Conservation (phyloP, 2,888 invertebrate genomes). For the Synergus laeviventris region DNA sequence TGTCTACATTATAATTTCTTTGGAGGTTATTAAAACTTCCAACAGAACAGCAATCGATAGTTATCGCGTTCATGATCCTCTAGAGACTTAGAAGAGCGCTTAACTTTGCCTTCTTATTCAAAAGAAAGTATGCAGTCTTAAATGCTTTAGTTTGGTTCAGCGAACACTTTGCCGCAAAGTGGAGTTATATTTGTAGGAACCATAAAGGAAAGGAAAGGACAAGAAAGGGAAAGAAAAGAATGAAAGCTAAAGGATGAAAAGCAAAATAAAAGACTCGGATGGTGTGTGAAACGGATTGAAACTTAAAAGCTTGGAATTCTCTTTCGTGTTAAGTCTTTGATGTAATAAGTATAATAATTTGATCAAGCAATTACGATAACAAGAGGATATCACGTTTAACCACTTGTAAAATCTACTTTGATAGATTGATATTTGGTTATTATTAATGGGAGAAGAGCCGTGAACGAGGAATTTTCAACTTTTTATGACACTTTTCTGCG, state of each 20-base stretch:
- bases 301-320: background rate
- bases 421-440: slow-evolving; percentile 1
- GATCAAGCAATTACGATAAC: background rate
- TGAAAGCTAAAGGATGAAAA: background rate
- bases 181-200: slow-evolving; percentile 5
- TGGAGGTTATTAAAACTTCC: slow-evolving; percentile 5
- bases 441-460: background rate
- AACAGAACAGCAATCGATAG: background rate
- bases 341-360: background rate
- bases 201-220: background rate
- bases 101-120: slow-evolving; percentile 18
- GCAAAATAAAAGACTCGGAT: background rate
- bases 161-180: slow-evolving; percentile 2
- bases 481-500: background rate
- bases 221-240: background rate
- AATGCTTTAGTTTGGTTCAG: slow-evolving; percentile 6
- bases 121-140: background rate
- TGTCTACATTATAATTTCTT: slow-evolving; percentile 1
- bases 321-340: background rate
- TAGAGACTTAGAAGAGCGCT: background rate
- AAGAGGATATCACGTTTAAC: background rate
- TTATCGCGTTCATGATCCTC: slow-evolving; percentile 13
- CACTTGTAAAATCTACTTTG: background rate
- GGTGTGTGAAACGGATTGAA: background rate
- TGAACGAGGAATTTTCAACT: slow-evolving; percentile 6